These are phyloP conservation scores for Chelon auratus DNA, from an alignment of 2,797 vertebrate species.

Conservation along the genomic window DNA sequence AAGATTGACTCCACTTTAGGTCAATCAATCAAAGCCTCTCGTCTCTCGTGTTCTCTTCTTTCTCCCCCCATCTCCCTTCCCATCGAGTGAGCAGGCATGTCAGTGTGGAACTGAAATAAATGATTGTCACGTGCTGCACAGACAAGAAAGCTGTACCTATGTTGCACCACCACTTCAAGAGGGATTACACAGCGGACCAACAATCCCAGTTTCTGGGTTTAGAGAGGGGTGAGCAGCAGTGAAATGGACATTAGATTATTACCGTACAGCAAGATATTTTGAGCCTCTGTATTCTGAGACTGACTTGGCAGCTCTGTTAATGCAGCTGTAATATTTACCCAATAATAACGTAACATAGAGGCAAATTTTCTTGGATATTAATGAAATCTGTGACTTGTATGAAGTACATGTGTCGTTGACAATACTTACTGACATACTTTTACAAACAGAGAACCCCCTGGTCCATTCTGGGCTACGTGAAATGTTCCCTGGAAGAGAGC, in stretches of 20 bases:
- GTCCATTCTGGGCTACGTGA: too few relatives aligned
- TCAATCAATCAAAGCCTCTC: slow-evolving; percentile 29
- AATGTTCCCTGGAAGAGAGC: too few relatives aligned
- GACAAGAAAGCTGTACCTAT: background rate
- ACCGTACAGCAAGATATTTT: background rate
- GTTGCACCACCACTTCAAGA: too few relatives aligned
- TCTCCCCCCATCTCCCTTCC: background rate
- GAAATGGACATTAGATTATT: background rate
- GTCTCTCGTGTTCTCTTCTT: background rate
- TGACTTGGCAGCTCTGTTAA: too few relatives aligned
- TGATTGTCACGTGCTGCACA: background rate
- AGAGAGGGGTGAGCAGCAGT: background rate
- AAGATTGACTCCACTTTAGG: slow-evolving; percentile 45
- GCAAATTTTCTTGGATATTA: too few relatives aligned
- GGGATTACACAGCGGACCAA: background rate
- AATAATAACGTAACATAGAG: too few relatives aligned
- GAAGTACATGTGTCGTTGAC: too few relatives aligned
- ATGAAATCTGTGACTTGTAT: too few relatives aligned
- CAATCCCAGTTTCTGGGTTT: background rate
- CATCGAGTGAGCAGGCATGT: background rate
- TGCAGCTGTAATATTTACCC: too few relatives aligned
- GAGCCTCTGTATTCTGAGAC: background rate
- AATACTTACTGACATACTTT: too few relatives aligned
- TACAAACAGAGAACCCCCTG: too few relatives aligned
- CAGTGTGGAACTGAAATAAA: slow-evolving; percentile 10